Base-by-base conservation (phyloP, 2,113 vertebrate species). In the Stomatorhinus ivindoensis region DNA sequence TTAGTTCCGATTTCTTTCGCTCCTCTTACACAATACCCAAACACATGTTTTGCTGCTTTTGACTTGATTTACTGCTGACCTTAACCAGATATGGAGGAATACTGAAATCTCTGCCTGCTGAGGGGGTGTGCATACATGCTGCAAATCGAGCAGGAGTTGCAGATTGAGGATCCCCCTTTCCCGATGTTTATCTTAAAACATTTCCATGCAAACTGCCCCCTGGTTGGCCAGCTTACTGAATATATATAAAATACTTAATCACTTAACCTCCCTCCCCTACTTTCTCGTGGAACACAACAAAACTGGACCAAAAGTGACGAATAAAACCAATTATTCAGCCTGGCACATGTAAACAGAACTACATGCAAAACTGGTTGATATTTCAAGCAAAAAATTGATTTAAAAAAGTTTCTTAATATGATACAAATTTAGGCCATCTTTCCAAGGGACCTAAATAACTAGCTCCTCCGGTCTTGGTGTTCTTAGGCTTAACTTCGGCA, bases 301-400 rank as follows among this genome's bases (percentile, higher is more conserved):
- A 50, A 86, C 47, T 48, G 44, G n/a, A 48, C 46, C 8, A 27
- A 47, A 15, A 48, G 6, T 86, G 9, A 86, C n/a, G 11, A 86
- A 48, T 27, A 21, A 86, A 86, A 86, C 83, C 47, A 85, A n/a
- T 85, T 50, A 86, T 86, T 86, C 83, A 27, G 83, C 50, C 7
- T 24, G 85, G 11, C 48, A 48, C 5, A 27, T 44, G 50, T 87
- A 35, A 87, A 53, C 50, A 87, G 27, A 87, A 42, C 13, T 87
- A 50, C 27, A 87, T 3, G 31, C 50, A 51, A 58, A 27, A 31
- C 48, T n/a, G 46, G 24, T 87, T 53, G 15, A 87, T 35, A 53
- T 87, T 86, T 31, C 27, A 86, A 86, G 53, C 48, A 87, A 19
- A 58, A 19, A 87, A 87, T 7, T 24, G 53, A 58, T 50, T 21